Conservation (phyloP, 2,113 vertebrate genomes). For the Gracilinanus agilis region DNA sequence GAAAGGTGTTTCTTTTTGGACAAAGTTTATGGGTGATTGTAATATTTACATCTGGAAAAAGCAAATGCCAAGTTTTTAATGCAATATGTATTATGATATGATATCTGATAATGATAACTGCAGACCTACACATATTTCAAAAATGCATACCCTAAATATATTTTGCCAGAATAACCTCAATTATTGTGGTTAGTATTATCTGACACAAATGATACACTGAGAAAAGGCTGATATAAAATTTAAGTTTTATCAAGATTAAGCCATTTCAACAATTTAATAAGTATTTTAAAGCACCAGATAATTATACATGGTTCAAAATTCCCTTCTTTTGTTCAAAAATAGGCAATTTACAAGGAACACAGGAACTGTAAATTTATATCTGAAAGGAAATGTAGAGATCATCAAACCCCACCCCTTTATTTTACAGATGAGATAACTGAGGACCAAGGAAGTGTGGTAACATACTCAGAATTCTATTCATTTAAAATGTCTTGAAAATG, state of each 20-base stretch:
- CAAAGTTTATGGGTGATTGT: no score
- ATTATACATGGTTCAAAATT: neutral
- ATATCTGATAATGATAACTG: no score
- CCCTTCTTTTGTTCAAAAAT: neutral
- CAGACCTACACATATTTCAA: neutral
- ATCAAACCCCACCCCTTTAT: neutral
- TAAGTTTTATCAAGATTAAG: neutral
- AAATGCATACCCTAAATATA: neutral
- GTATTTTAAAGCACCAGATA: neutral
- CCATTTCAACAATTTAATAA: neutral
- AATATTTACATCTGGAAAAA: no score
- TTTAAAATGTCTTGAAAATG: neutral
- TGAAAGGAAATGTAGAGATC: neutral
- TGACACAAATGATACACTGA: neutral
- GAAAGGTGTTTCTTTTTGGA: no score
- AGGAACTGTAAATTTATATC: neutral
- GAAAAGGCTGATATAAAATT: neutral
- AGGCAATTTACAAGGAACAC: neutral
- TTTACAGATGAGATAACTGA: neutral
- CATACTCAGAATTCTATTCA: neutral
- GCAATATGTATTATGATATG: no score
- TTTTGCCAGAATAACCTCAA: neutral
- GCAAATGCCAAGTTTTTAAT: no score
- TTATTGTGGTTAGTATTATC: neutral
- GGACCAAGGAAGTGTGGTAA: neutral